A percentile compares a stretch with the other conserved stretches of the same genome.
Evolutionary conservation across 1,140 invertebrate genomes (phyloP).

Genomic region (Drosophila saltans): DNA sequence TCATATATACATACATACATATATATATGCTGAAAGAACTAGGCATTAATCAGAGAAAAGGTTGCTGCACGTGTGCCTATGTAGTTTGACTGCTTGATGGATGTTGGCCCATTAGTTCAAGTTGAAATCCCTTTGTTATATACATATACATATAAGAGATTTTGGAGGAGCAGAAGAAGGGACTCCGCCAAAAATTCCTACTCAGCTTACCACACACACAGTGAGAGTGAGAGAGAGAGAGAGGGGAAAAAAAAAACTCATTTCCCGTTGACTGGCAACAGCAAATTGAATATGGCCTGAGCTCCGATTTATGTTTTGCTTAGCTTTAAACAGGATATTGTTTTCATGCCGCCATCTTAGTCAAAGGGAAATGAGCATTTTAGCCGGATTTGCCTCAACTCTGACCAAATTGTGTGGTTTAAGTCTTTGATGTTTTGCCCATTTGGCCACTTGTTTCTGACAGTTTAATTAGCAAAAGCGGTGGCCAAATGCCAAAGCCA

Average conservation of each 20-base stretch:
- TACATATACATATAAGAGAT: background rate
- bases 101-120: constrained; percentile 60
- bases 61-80: constrained; percentile 5
- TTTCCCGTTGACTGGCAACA: constrained; percentile 51
- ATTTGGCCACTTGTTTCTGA: constrained; percentile 48
- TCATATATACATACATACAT: background rate
- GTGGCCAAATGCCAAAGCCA: background rate
- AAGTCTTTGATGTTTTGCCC: constrained; percentile 57
- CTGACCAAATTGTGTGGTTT: constrained; percentile 22
- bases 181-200: background rate
- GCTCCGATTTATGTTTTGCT: constrained; percentile 40
- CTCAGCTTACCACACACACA: background rate
- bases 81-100: constrained; percentile 37
- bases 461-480: constrained; percentile 61
- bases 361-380: constrained; percentile 66
- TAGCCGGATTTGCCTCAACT: constrained; percentile 41
- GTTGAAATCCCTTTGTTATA: constrained; percentile 31
- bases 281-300: constrained; percentile 50
- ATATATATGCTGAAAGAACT: constrained; percentile 17
- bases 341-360: constrained; percentile 33
- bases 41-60: constrained; percentile 50
- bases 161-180: constrained; percentile 16
- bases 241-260: constrained; percentile 51
- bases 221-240: too few species aligned
- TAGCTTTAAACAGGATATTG: constrained; percentile 66